Evolutionary conservation across 2,888 invertebrate species (phyloP).

Genomic region (Acrobasis consociella): DNA sequence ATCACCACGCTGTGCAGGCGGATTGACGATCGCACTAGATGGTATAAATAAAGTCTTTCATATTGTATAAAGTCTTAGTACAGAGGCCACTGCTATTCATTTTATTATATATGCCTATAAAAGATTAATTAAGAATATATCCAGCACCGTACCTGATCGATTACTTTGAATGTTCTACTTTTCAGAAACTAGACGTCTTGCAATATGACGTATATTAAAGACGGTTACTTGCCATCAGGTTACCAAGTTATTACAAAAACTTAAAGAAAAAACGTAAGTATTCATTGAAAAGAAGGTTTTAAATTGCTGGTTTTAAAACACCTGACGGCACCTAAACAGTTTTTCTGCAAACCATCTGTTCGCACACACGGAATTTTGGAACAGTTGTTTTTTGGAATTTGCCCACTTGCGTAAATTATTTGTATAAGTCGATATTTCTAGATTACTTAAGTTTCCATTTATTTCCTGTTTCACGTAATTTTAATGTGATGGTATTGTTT

Average conservation of each 20-base stretch:
- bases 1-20: too few relatives aligned
- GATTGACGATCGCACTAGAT: too few relatives aligned
- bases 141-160: too few relatives aligned
- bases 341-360: conserved; percentile 19
- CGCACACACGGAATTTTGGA: neutral
- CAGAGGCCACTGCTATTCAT: too few relatives aligned
- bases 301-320: conserved; percentile 20
- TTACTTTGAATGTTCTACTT: too few relatives aligned
- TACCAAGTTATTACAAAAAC: neutral
- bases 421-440: conserved; percentile 12
- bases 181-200: too few relatives aligned
- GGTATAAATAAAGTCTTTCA: too few relatives aligned
- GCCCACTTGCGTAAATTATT: conserved; percentile 13
- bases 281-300: conserved; percentile 8
- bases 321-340: conserved; percentile 10
- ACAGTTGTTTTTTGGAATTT: conserved; percentile 5
- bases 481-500: neutral
- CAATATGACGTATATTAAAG: too few relatives aligned
- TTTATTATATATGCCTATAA: too few relatives aligned
- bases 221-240: neutral
- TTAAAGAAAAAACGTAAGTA: neutral
- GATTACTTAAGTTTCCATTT: neutral
- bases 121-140: too few relatives aligned
- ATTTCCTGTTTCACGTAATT: neutral
- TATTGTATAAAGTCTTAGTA: too few relatives aligned